Conservation (phyloP, 2,113 vertebrate genomes). For the Caretta caretta region DNA sequence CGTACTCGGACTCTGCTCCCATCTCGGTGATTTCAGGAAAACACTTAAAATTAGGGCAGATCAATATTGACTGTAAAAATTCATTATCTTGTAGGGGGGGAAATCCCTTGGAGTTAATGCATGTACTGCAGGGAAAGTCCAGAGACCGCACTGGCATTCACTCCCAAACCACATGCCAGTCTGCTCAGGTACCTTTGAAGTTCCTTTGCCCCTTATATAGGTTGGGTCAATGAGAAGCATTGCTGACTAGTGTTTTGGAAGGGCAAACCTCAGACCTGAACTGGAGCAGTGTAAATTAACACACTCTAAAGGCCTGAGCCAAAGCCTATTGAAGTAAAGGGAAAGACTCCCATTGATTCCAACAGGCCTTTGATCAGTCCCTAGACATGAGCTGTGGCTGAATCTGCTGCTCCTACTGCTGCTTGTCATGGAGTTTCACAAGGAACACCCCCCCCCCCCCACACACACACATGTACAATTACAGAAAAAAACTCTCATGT, state of each 20-base stretch:
- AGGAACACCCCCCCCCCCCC: background rate
- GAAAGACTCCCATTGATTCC: fast-evolving
- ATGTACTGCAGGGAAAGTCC: background rate
- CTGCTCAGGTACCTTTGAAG: background rate
- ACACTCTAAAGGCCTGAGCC: background rate
- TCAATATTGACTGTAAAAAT: background rate
- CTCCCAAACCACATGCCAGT: background rate
- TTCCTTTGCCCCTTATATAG: background rate
- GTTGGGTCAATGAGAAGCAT: background rate
- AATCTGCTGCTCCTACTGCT: background rate
- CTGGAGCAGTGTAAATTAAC: background rate
- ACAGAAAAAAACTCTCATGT: background rate
- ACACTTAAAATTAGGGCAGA: background rate
- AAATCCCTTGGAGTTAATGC: background rate
- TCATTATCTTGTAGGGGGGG: background rate
- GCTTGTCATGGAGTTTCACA: fast-evolving
- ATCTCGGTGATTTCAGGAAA: background rate
- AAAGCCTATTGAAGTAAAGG: background rate
- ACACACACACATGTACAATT: background rate
- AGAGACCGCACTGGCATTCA: background rate
- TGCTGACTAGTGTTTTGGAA: background rate
- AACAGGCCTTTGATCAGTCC: background rate
- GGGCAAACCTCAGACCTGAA: background rate
- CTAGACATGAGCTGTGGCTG: background rate
- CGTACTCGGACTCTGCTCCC: fast-evolving